Percentiles rank a stretch among this genome's conserved stretches.
phyloP scores from a whole-genome alignment of 2,113 vertebrate genomes.

The Spizaetus ornatus region DNA sequence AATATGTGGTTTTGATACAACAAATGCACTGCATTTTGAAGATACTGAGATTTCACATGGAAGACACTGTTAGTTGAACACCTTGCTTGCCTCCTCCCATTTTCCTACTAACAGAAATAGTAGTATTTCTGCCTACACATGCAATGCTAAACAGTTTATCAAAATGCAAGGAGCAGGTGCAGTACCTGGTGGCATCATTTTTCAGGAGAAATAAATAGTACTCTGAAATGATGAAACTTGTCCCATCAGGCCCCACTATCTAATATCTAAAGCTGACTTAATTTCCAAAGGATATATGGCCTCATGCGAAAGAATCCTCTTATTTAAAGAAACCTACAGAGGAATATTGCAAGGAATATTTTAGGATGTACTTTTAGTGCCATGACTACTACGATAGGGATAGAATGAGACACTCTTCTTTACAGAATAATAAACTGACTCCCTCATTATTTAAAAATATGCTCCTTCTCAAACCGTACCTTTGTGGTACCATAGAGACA shows the following conservation, averaged over 20 bases:
- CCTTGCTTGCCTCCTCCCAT: background rate
- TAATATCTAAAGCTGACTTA: conserved; percentile 1
- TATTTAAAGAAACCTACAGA: background rate
- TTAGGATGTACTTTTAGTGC: background rate
- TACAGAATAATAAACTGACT: background rate
- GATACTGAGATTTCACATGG: background rate
- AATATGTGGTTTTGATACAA: background rate
- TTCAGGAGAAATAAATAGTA: conserved; percentile 20
- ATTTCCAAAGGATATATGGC: conserved; percentile 20
- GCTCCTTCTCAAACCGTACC: background rate
- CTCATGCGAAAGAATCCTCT: background rate
- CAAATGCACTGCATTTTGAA: background rate
- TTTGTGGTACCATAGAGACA: background rate
- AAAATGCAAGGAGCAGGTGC: conserved; percentile 44
- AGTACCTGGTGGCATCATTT: conserved; percentile 37
- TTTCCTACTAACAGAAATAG: background rate
- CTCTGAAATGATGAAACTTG: background rate
- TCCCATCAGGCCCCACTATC: background rate
- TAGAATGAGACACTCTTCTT: background rate
- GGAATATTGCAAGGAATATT: background rate
- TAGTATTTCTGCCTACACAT: background rate
- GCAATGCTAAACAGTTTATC: conserved; percentile 27
- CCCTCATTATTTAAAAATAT: background rate
- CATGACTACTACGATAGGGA: background rate
- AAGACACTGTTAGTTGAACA: background rate